A percentile compares a stretch with the other conserved stretches of the same genome.
Evolutionary conservation across 2,797 vertebrate species (phyloP).

Genomic region (Ctenochaetus hawaiiensis): DNA sequence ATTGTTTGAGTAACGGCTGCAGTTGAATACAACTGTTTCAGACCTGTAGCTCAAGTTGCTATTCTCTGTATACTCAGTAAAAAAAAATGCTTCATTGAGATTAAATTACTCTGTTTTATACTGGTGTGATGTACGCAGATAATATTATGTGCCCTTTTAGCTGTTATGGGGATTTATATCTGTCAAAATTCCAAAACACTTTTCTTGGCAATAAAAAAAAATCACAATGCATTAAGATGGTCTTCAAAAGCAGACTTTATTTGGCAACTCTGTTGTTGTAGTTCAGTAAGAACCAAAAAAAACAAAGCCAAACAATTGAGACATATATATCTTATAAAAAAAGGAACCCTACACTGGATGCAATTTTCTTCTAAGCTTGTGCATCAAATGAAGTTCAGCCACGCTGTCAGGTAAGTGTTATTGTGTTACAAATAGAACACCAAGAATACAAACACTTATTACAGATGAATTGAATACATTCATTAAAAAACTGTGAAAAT

Average conservation of each 20-base stretch:
- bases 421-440: constrained; percentile 12
- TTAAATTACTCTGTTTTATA: constrained; percentile 50
- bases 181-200: constrained; percentile 40
- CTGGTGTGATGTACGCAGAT: constrained; percentile 25
- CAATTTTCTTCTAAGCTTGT: constrained; percentile 2
- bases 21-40: constrained; percentile 12
- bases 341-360: constrained; percentile 2
- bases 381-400: constrained; percentile 22
- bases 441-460: constrained; percentile 22
- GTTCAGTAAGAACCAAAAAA: constrained; percentile 26
- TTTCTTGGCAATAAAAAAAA: constrained; percentile 53
- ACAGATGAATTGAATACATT: background rate
- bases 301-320: constrained; percentile 19
- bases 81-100: constrained; percentile 24
- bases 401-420: constrained; percentile 10
- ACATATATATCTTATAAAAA: constrained; percentile 6
- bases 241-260: constrained; percentile 65
- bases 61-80: constrained; percentile 6
- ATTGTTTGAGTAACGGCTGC: constrained; percentile 22
- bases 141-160: constrained; percentile 24
- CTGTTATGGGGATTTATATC: constrained; percentile 26
- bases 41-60: constrained; percentile 20
- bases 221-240: constrained; percentile 29
- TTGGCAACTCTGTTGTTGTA: constrained; percentile 53
- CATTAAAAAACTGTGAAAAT: background rate